Evolutionary conservation across 2,888 invertebrate species (phyloP).

Genomic region (Lepas anatifera): DNA sequence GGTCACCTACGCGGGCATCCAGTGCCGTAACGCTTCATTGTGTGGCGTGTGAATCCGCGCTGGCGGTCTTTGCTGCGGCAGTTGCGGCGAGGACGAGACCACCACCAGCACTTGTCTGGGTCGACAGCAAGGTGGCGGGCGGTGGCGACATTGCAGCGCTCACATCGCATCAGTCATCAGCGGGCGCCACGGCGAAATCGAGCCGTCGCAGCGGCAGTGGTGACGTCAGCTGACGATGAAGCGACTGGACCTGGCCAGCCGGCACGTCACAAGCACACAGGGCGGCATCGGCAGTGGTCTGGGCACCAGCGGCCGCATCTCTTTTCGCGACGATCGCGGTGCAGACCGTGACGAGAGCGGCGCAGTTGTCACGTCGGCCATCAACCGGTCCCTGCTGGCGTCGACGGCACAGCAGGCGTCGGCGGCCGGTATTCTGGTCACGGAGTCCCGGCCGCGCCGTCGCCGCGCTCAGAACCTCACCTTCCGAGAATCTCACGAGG

Average conservation of each 20-base stretch:
- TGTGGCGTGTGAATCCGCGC: too few relatives aligned
- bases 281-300: conserved; percentile 30
- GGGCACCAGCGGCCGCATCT: conserved; percentile 26
- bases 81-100: too few relatives aligned
- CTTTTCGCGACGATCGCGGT: background rate
- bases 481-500: conserved; percentile 75
- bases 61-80: too few relatives aligned
- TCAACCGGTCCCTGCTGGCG: background rate
- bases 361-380: background rate
- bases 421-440: background rate
- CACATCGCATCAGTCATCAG: too few relatives aligned
- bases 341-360: background rate
- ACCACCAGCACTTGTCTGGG: too few relatives aligned
- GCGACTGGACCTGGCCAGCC: background rate
- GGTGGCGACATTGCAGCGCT: too few relatives aligned
- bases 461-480: conserved; percentile 52
- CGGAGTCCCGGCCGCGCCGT: conserved; percentile 7
- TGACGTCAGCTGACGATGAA: too few relatives aligned
- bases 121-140: too few relatives aligned
- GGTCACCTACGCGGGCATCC: too few relatives aligned
- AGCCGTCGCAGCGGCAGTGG: background rate
- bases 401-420: conserved; percentile 17
- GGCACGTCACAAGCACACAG: conserved; percentile 31
- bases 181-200: conserved; percentile 19
- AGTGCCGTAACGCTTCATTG: too few relatives aligned